A percentile compares a stretch with the other conserved stretches of the same genome.
Evolutionary conservation across 2,797 vertebrate species (phyloP).

Genomic region (Eospalax fontanierii): DNA sequence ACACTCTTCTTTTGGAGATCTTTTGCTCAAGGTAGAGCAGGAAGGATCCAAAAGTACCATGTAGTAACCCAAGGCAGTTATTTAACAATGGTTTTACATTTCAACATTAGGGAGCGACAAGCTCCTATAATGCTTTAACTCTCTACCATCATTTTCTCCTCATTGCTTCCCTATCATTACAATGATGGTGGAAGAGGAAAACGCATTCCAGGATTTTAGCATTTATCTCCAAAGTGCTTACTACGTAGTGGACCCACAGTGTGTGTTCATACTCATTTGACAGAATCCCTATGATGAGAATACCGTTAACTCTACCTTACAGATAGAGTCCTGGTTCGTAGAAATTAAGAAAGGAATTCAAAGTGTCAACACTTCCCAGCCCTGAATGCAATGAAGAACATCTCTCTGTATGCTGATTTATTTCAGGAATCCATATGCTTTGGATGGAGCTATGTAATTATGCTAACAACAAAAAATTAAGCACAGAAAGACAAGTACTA

Average conservation of each 20-base stretch:
- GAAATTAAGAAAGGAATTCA: constrained; percentile 31
- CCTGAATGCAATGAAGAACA: neutral
- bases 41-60: neutral
- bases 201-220: neutral
- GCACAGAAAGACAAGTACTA: no score
- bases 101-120: neutral
- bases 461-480: neutral
- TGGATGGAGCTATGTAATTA: neutral
- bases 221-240: neutral
- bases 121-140: neutral
- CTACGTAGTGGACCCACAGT: neutral
- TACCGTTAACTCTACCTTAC: neutral
- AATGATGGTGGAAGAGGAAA: neutral
- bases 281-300: neutral
- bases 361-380: neutral
- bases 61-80: neutral
- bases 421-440: neutral
- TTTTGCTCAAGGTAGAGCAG: neutral
- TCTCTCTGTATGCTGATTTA: neutral
- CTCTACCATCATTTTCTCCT: neutral
- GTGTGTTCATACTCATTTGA: neutral
- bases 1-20: neutral
- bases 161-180: neutral
- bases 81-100: neutral
- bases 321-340: neutral